phyloP scores from a whole-genome alignment of 2,888 invertebrate genomes.

The Periphyllus acericola region DNA sequence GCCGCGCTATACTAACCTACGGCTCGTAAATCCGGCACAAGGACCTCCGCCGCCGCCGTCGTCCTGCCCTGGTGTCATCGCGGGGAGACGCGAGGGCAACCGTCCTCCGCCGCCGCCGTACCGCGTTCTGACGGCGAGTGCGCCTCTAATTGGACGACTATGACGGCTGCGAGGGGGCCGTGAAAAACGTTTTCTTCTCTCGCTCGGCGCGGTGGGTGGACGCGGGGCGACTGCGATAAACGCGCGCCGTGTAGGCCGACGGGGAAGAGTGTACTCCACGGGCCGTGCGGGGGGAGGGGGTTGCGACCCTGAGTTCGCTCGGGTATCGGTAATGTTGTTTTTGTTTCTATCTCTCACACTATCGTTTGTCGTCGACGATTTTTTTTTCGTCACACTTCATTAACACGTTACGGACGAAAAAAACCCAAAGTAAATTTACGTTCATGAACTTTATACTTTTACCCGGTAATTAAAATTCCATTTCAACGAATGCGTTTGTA shows the following conservation, averaged over 20 bases:
- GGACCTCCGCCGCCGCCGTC: slow-evolving; percentile 17
- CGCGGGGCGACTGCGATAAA: neutral
- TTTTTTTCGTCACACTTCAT: neutral
- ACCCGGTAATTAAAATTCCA: too few species aligned
- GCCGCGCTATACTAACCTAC: slow-evolving; percentile 42
- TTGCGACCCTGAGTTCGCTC: slow-evolving; percentile 15
- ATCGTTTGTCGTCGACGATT: neutral
- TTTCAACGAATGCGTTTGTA: too few species aligned
- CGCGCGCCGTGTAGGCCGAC: neutral
- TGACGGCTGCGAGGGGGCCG: slow-evolving; percentile 14
- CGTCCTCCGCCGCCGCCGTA: neutral
- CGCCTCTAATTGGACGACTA: slow-evolving; percentile 48
- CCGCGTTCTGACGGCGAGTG: neutral
- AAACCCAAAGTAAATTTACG: too few species aligned
- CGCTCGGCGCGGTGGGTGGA: neutral
- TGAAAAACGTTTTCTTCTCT: slow-evolving; percentile 50
- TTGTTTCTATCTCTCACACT: neutral
- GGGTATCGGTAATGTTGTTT: neutral
- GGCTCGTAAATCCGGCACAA: slow-evolving; percentile 55
- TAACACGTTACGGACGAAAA: neutral
- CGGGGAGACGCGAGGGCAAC: slow-evolving; percentile 33
- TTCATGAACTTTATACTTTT: too few species aligned
- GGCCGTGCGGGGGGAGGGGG: neutral
- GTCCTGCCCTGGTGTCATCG: slow-evolving; percentile 10
- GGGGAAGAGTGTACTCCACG: neutral